These are phyloP conservation scores for Cepaea hortensis DNA, from an alignment of 2,888 invertebrate species.

Conservation along the genomic window DNA sequence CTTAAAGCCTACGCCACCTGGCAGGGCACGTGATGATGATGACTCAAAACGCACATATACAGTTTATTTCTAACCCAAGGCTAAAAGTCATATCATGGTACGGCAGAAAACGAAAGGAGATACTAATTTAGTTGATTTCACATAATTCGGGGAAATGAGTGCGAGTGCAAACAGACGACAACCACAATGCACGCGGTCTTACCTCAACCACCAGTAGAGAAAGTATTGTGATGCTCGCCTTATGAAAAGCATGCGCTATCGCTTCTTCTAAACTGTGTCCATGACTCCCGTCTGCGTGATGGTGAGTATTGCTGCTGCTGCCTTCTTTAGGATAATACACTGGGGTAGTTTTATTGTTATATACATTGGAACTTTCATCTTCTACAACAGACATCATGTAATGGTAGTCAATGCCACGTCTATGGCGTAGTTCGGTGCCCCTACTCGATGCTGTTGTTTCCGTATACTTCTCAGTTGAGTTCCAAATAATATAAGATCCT, in stretches of 20 bases:
- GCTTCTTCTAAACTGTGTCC: conserved; percentile 59
- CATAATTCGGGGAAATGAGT: too few species aligned
- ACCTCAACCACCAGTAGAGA: conserved; percentile 66
- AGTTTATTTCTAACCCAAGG: too few species aligned
- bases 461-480: not conserved
- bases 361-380: not conserved
- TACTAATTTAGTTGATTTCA: too few species aligned
- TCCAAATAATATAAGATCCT: conserved; percentile 15
- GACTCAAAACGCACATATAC: too few species aligned
- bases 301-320: not conserved
- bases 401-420: not conserved
- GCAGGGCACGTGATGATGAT: too few species aligned
- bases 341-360: not conserved
- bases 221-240: conserved; percentile 66
- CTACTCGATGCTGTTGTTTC: not conserved
- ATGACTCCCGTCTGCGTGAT: not conserved
- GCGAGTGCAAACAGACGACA: not conserved
- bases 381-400: not conserved
- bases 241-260: conserved; percentile 69
- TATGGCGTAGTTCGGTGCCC: conserved; percentile 35
- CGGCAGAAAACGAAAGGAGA: too few species aligned
- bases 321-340: not conserved
- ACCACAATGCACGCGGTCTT: conserved; percentile 36
- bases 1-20: too few species aligned
- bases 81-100: too few species aligned